Percentiles rank a stretch among this genome's conserved stretches.
phyloP scores from a whole-genome alignment of 1,140 invertebrate genomes.

The Pogonognathellus flavescens region DNA sequence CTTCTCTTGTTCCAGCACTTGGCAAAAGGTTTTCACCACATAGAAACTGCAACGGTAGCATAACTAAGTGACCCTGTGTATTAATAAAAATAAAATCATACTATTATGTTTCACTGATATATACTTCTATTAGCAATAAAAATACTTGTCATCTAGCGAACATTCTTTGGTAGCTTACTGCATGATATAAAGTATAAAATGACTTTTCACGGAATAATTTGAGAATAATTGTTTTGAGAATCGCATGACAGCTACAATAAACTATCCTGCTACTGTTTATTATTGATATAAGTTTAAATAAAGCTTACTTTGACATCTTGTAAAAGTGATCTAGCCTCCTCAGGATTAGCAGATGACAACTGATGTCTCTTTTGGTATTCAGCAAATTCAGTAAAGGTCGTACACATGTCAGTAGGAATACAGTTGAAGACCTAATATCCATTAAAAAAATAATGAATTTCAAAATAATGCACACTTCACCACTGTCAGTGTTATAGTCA shows the following conservation, averaged over 20 bases:
- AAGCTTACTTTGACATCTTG: conserved; percentile 79
- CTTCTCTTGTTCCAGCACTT: conserved; percentile 83
- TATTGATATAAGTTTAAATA: too few relatives aligned
- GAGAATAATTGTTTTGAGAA: too few relatives aligned
- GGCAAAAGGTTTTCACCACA: conserved; percentile 85
- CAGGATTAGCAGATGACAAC: conserved; percentile 79
- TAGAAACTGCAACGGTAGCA: conserved; percentile 88
- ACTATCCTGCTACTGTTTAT: too few relatives aligned
- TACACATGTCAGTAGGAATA: conserved; percentile 84
- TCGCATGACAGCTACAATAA: too few relatives aligned
- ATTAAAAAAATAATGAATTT: too few relatives aligned
- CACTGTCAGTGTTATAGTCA: too few relatives aligned
- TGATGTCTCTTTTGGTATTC: conserved; percentile 78
- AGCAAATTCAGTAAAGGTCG: conserved; percentile 81
- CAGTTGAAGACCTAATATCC: conserved; percentile 86
- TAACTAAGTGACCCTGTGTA: conserved; percentile 84
- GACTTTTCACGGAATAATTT: not conserved
- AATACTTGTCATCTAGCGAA: conserved; percentile 7
- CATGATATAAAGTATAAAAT: not conserved
- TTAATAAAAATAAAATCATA: not conserved
- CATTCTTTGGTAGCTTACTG: too few relatives aligned
- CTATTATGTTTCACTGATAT: not conserved
- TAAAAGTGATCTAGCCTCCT: conserved; percentile 78
- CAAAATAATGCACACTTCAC: too few relatives aligned
- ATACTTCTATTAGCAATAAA: not conserved